These are phyloP conservation scores for Nesogale talazaci DNA, from an alignment of 2,113 vertebrate genomes.

Conservation along the genomic window DNA sequence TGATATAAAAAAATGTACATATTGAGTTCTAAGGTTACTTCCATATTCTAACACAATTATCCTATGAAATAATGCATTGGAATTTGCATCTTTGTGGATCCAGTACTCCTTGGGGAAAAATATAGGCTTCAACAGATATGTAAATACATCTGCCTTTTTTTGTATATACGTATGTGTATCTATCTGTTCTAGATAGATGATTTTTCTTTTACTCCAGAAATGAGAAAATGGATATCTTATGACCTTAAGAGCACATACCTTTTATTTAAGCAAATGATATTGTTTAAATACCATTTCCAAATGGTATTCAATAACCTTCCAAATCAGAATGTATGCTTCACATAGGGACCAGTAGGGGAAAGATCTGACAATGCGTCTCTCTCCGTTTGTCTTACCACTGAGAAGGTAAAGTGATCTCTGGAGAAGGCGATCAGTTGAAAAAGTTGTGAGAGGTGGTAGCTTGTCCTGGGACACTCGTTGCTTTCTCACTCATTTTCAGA, in stretches of 20 bases:
- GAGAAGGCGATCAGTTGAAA: conserved; percentile 37
- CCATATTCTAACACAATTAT: neutral
- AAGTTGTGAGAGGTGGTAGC: conserved; percentile 27
- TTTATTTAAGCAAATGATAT: neutral
- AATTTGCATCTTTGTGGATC: neutral
- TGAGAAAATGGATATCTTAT: neutral
- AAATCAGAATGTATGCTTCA: conserved; percentile 29
- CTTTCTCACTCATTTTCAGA: conserved; percentile 61
- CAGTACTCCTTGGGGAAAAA: neutral
- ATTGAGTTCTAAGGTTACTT: conserved; percentile 6
- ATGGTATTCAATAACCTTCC: neutral
- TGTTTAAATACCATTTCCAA: conserved; percentile 15
- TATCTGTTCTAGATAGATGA: neutral
- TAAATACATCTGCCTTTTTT: neutral
- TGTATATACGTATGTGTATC: neutral
- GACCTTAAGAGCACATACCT: neutral
- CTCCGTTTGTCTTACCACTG: conserved; percentile 26
- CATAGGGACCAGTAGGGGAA: neutral
- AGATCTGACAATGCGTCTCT: neutral
- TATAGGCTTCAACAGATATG: neutral
- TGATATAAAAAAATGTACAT: conserved; percentile 15
- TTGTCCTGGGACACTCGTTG: conserved; percentile 47
- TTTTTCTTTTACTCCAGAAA: conserved; percentile 35
- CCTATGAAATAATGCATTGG: conserved; percentile 22
- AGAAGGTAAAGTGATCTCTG: conserved; percentile 55